Evolutionary conservation across 2,888 invertebrate genomes (phyloP).

Genomic region (Tetragonisca angustula): DNA sequence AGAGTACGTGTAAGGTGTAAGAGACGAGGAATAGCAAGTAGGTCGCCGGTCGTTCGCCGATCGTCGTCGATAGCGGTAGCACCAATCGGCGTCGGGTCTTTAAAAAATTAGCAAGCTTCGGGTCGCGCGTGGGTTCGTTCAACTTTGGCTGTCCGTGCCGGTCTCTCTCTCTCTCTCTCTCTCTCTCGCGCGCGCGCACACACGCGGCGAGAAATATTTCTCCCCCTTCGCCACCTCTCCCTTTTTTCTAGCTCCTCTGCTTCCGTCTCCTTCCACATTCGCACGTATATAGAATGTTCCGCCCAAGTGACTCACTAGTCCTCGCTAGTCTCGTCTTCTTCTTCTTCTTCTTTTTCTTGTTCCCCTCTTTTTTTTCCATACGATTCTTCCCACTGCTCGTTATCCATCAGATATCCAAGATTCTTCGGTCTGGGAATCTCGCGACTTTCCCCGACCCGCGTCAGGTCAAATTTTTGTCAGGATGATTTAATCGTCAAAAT

Average conservation of each 20-base stretch:
- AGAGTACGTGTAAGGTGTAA: neutral
- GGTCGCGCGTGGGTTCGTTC: slow-evolving; percentile 81
- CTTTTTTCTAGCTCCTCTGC: slow-evolving; percentile 38
- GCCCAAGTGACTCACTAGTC: slow-evolving; percentile 52
- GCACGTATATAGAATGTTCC: slow-evolving; percentile 43
- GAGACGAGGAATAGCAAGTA: slow-evolving; percentile 13
- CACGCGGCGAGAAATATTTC: slow-evolving; percentile 45
- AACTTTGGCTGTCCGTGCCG: slow-evolving; percentile 73
- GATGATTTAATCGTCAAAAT: neutral
- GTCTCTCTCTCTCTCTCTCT: slow-evolving; percentile 50
- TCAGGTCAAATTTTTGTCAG: neutral
- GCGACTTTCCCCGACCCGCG: neutral
- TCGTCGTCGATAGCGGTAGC: slow-evolving; percentile 46
- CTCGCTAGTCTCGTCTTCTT: slow-evolving; percentile 29
- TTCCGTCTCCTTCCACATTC: slow-evolving; percentile 43
- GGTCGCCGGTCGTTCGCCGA: slow-evolving; percentile 24
- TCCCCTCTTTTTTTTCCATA: too few relatives aligned
- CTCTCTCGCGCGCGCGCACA: slow-evolving; percentile 35
- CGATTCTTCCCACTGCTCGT: slow-evolving; percentile 17
- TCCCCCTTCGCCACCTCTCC: slow-evolving; percentile 42
- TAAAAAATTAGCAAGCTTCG: slow-evolving; percentile 77
- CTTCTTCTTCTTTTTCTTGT: slow-evolving; percentile 18
- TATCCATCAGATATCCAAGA: neutral
- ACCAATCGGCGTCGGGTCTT: slow-evolving; percentile 61
- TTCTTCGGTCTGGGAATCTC: neutral